Evolutionary conservation across 2,113 vertebrate genomes (phyloP).

Genomic region (Hyperoodon ampullatus): DNA sequence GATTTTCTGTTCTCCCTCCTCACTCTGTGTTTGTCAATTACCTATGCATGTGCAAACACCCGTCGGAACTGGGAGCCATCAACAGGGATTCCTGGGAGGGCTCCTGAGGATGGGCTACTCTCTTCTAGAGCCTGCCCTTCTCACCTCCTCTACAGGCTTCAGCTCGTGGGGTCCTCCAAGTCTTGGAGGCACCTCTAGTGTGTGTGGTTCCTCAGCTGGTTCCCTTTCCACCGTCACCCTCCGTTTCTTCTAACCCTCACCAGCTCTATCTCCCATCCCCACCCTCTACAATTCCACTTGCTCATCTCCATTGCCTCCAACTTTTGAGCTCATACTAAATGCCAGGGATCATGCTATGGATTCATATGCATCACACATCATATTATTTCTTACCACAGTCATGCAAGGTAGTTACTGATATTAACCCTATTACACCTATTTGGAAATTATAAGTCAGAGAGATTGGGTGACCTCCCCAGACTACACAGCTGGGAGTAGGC

Average conservation of each 20-base stretch:
- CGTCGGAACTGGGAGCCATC: accelerated
- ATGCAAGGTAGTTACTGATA: neutral
- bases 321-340: neutral
- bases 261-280: no score
- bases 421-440: neutral
- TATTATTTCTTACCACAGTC: neutral
- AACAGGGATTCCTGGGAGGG: neutral
- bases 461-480: neutral
- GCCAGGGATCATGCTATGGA: neutral
- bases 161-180: neutral
- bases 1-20: neutral
- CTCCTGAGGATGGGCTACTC: neutral
- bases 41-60: accelerated
- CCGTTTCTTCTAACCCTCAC: neutral
- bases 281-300: neutral
- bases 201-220: neutral
- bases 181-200: neutral
- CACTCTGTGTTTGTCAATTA: accelerated
- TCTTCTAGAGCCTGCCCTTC: neutral
- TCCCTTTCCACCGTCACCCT: neutral
- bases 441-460: neutral
- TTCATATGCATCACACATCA: neutral
- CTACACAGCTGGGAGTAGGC: neutral
- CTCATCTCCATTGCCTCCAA: neutral
- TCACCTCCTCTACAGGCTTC: neutral